Evolutionary conservation across 2,888 invertebrate genomes (phyloP).

Genomic region (Drosophila affinis): DNA sequence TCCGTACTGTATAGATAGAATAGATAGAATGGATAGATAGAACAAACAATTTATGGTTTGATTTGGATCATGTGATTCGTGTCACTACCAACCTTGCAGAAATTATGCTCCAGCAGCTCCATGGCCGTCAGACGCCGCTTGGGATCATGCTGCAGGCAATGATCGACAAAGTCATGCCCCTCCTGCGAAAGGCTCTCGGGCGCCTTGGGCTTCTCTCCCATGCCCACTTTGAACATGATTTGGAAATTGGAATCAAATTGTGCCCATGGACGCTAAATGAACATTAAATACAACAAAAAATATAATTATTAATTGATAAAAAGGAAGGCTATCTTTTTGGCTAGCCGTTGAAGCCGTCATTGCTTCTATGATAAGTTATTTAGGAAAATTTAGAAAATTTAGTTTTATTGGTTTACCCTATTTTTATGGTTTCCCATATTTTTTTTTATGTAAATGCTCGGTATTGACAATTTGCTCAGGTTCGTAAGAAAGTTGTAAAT

Average conservation of each 20-base stretch:
- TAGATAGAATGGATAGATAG: background rate
- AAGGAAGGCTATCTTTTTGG: no score
- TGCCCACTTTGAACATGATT: slow-evolving; percentile 98
- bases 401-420: no score
- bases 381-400: no score
- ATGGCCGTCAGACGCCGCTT: slow-evolving; percentile 88
- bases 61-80: background rate
- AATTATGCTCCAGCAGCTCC: slow-evolving; percentile 89
- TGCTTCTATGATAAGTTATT: no score
- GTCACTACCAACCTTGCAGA: slow-evolving; percentile 86
- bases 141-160: slow-evolving; percentile 93
- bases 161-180: slow-evolving; percentile 91
- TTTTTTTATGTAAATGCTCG: no score
- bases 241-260: slow-evolving; percentile 96
- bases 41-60: background rate
- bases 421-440: no score
- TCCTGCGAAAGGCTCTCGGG: slow-evolving; percentile 91
- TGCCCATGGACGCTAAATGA: slow-evolving; percentile 92
- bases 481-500: no score
- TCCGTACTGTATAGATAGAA: slow-evolving; percentile 79
- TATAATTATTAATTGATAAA: no score
- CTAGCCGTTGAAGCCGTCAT: no score
- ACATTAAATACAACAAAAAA: background rate
- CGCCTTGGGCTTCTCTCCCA: slow-evolving; percentile 92
- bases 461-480: no score